A percentile compares a stretch with the other conserved stretches of the same genome.
These are phyloP conservation scores for Raphicerus campestris DNA, from an alignment of 2,113 vertebrate species.

Conservation along the genomic window DNA sequence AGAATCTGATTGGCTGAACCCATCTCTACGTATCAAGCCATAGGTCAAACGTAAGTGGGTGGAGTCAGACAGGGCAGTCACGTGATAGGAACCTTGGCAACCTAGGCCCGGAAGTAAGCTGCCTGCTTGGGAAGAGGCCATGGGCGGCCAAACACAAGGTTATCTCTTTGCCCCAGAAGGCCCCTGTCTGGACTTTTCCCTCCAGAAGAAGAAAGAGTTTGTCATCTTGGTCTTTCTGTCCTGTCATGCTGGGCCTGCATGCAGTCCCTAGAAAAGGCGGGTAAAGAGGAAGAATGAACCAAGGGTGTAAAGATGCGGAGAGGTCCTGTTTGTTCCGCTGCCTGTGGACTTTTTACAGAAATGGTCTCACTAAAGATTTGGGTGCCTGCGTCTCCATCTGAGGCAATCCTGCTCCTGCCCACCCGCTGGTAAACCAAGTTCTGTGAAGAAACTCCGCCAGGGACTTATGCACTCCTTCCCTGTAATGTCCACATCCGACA, in stretches of 20 bases:
- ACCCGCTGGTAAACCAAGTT: fast-evolving
- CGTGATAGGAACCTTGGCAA: fast-evolving
- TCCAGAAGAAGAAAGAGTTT: neutral
- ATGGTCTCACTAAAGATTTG: neutral
- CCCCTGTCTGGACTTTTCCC: neutral
- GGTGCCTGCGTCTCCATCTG: fast-evolving
- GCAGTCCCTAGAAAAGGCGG: neutral
- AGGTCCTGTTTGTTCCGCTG: neutral
- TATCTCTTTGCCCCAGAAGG: neutral
- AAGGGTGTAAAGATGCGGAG: neutral
- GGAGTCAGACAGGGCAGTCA: neutral
- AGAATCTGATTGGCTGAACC: neutral
- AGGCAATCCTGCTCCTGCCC: neutral
- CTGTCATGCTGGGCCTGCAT: neutral
- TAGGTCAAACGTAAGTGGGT: neutral
- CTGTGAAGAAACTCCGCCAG: neutral
- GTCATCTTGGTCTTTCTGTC: neutral
- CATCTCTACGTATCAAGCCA: neutral
- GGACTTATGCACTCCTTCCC: neutral
- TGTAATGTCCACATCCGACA: neutral
- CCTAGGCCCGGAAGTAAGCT: neutral
- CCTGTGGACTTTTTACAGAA: neutral
- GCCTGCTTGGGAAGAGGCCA: neutral
- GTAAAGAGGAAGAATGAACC: neutral
- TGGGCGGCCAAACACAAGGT: no score